Conservation (phyloP, 1,140 invertebrate species). For the Pseudomyrmex gracilis region DNA sequence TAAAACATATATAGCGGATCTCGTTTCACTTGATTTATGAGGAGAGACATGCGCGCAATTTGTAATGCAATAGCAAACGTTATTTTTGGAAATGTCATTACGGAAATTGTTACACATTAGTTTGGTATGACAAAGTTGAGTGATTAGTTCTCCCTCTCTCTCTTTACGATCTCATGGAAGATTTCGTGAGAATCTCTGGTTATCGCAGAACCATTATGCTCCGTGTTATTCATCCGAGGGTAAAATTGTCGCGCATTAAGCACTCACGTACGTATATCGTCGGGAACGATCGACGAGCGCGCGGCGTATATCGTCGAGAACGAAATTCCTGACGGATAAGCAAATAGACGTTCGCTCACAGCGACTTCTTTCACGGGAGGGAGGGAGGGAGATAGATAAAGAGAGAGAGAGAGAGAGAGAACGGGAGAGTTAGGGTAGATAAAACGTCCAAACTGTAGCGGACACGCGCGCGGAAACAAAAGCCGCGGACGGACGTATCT, state of each 20-base stretch:
- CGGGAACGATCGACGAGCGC: conserved; percentile 22
- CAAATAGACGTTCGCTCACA: conserved; percentile 12
- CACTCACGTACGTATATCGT: conserved; percentile 4
- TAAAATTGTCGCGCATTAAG: conserved; percentile 40
- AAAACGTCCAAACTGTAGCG: conserved; percentile 53
- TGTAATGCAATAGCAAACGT: too few species aligned
- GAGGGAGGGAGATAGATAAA: too few species aligned
- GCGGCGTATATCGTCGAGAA: conserved; percentile 2
- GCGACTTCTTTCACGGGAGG: conserved; percentile 34
- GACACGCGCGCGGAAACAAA: conserved; percentile 61
- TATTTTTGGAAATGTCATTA: too few species aligned
- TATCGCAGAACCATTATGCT: conserved; percentile 17
- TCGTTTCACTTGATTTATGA: background rate
- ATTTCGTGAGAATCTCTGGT: background rate
- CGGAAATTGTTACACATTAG: too few species aligned
- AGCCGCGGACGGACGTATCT: conserved; percentile 37
- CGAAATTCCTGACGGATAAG: conserved; percentile 61
- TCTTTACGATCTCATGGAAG: conserved; percentile 7
- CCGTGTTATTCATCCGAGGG: conserved; percentile 13
- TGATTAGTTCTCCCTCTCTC: too few species aligned
- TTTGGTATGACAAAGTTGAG: too few species aligned
- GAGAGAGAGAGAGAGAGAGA: too few species aligned
- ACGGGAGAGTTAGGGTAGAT: conserved; percentile 18
- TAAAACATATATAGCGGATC: background rate
- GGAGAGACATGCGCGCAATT: too few species aligned